Base-by-base conservation (phyloP, 2,888 invertebrate species). In the Barypeithes pellucidus region DNA sequence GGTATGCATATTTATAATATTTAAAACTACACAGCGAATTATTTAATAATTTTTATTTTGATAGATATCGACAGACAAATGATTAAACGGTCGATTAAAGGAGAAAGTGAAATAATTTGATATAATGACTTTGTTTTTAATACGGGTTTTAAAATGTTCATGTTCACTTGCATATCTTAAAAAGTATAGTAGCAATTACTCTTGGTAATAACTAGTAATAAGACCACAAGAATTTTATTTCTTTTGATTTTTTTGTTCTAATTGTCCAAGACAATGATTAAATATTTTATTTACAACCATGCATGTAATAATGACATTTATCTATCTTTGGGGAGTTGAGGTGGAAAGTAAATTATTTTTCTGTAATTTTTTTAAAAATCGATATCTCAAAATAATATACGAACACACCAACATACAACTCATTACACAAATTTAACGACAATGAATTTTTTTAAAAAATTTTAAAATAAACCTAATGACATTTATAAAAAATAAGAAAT, bases 41-140 rank as follows among this genome's bases (percentile, higher is more conserved):
- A 68, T n/a, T 60, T 68, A 29, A 68, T 68, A 60, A 4, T n/a
- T 33, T 60, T 18, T 22, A 61, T 61, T 68, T 52, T 61, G 47
- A 18, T 52, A 50, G 24, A 45, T 43, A 45, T 59, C 18, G 22
- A 5, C 43, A 45, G 1, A 39, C 39, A 39, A 68, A 68, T 61
- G 60, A 47, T 68, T 45, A 60, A 61, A n/a, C 52, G 61, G 33
- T 59, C 29, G 43, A 67, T 59, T 67, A 67, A 45, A 45, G 67
- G 59, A 59, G 67, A 67, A 67, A 67, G 67, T 67, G 39, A 54
- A 39, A 60, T 66, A 66, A 67, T 57, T 57, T 59, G 43, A 59
- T 59, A 47, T 59, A 43, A 67, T 29, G 20, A 5, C 16, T 57
- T 22, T 67, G 59, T 67, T 47, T 67, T 67, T 67, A 24, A 65